Evolutionary conservation across 1,140 invertebrate genomes (phyloP), one percentile per base, ranked within the genome.

Genomic region (Atta cephalotes): DNA sequence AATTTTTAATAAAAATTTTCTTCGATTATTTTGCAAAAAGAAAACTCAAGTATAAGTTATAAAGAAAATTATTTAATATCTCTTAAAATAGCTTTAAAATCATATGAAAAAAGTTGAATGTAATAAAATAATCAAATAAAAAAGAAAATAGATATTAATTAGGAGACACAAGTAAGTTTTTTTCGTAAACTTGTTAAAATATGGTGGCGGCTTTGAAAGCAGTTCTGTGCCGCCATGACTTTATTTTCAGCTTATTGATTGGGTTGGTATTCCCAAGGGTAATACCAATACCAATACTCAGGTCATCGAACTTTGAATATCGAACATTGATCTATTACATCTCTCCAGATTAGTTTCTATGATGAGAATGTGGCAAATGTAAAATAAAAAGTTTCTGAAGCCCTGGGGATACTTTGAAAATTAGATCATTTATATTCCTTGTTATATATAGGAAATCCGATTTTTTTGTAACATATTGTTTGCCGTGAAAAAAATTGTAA

Each of bases 341-440:
- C 88, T 89, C 76, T 56, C 89, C 87, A 93, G 92, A 94, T 94
- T 92, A 94, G 92, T 94, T 94, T 93, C 92, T 91, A 88, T 87
- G 88, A 76, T 92, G 89, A 81, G 92, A 92, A 90, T 92, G 89
- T 89, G 89, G 89, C 90, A 89, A 92, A 85, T 89, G 89, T 85
- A 90, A 92, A 93, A 93, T 91, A 93, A 91, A 91, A 93, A 88
- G 86, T 85, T 89, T 65, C 66, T 51, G 66, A 88, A 86, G 68
- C 84, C 87, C 86, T 90, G 87, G 90, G 92, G 93, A 92, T 90
- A 85, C 90, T 92, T 93, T 90, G 91, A 81, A 93, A 94, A 95
- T 95, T 93, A 94, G 92, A 93, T 94, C 92, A 94, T 93, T 92
- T 93, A 87, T 90, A 93, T 93, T 92, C 89, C 89, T 89, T 79